phyloP scores from a whole-genome alignment of 2,888 invertebrate genomes.

The Cryptocheilus praepositus region DNA sequence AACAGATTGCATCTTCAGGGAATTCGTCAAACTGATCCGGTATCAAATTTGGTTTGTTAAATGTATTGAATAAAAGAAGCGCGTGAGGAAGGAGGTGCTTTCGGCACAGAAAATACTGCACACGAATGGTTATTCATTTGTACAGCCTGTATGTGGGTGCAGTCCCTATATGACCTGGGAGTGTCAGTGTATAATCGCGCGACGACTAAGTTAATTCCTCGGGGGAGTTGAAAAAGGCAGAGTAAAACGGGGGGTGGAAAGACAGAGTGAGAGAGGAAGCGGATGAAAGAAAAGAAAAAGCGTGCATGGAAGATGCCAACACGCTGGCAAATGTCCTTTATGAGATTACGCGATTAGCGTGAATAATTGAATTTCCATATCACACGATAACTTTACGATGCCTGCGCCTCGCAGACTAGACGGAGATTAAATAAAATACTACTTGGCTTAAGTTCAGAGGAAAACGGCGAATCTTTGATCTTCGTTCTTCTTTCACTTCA shows the following conservation, averaged over 20 bases:
- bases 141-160: not conserved
- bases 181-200: not conserved
- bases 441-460: conserved; percentile 23
- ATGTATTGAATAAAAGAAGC: no score
- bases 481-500: not conserved
- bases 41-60: no score
- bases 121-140: no score
- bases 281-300: conserved; percentile 17
- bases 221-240: not conserved
- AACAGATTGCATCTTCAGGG: no score
- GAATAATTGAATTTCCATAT: conserved; percentile 60
- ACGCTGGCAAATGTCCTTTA: conserved; percentile 49
- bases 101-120: no score
- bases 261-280: not conserved
- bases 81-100: no score
- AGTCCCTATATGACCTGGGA: not conserved
- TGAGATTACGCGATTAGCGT: conserved; percentile 54
- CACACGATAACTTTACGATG: conserved; percentile 43
- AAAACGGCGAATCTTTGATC: not conserved
- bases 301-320: conserved; percentile 24
- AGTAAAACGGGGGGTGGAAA: no score
- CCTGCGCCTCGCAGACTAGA: conserved; percentile 23
- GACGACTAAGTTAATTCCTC: not conserved
- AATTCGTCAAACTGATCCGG: no score
- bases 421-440: conserved; percentile 37